Base-by-base conservation (phyloP, 2,113 vertebrate species). In the Equus quagga region DNA sequence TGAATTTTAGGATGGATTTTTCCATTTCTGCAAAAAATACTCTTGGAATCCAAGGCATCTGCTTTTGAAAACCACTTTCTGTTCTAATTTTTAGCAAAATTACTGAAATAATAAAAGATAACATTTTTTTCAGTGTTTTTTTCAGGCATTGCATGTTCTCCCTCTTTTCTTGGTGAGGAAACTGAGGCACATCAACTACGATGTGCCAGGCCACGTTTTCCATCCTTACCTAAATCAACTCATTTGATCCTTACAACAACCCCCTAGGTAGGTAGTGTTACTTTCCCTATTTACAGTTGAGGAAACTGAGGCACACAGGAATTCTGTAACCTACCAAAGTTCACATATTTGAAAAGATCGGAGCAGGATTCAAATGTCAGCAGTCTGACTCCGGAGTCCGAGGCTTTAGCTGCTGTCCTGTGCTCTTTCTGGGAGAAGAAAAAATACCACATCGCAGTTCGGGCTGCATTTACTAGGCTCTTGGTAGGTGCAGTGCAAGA, bases 21-120 rank as follows among this genome's bases (percentile, higher is more conserved):
- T 90, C 58, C 85, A 3, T 93, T 73, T 93, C 36, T 81, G 26
- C 3, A 41, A 72, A 80, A 83, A 67, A 12, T 73, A 2, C 41
- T 67, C 33, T 26, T 89, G 70, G 36, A 10, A 72, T 28, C 79
- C 44, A 54, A 49, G 28, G 2, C 18, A 70, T 31, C 10, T 78
- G 36, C 44, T 76, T 91, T 89, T 72, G 46, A 58, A 83, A 94
- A 94, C 18, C 33, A 91, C 31, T 58, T 70, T 81, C 58, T 24
- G 46, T 84, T 89, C 58, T 95, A 91, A 76, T n/a, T 95, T 93
- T 81, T 90, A 90, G 72, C 6, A 49, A 78, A 87, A 49, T 64
- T 83, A 58, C 76, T 21, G 5, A 70, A 70, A 54, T 76, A 78
- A 62, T 41, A 41, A 41, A 41, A 56, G 28, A 14, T 24, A 58